Evolutionary conservation across 2,113 vertebrate species (phyloP), one percentile per base, ranked within the genome.

Genomic region (Eretmochelys imbricata): DNA sequence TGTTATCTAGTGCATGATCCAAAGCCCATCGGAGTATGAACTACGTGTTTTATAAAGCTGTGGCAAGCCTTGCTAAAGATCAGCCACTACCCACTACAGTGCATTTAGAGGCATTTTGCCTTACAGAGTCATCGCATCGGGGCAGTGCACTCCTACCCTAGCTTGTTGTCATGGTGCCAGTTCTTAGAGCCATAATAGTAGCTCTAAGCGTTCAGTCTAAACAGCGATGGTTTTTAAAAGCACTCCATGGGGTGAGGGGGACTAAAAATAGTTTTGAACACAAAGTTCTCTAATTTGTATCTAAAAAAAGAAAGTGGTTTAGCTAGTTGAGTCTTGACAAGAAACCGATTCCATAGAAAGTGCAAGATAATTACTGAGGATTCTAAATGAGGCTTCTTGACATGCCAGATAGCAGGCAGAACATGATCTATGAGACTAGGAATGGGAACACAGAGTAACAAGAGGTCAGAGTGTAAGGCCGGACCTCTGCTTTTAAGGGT

Each of bases 201-300:
- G 55, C 4, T n/a, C 24, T 48, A 46, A 89, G 49, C 10, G 69
- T 4, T 14, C 10, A 84, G n/a, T 0, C 65, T 31, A 42, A 89
- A 89, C 25, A 31, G 8, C 1, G 24, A 53, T 59, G 46, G 25
- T 6, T 69, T 94, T 92, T 50, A 48, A 92, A 92, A 46, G 4
- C 31, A 53, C 0, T 0, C 3, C 42, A 17, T 22, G 42, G 8
- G 46, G 46, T 0, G 1, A 3, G 3, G 13, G 82, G 38, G 20
- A 80, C 29, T 75, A 80, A 62, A 19, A 89, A 51, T 35, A 24
- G 51, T 57, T 85, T 82, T 48, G n/a, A 91, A 72, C 10, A 5
- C 4, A 53, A 72, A 7, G 57, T 57, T 87, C 50, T 90, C 22
- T 79, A 72, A 86, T 84, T 78, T 81, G 10, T 0, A 0, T 82